phyloP scores from a whole-genome alignment of 1,140 invertebrate genomes.

The Pteromalus puparum region DNA sequence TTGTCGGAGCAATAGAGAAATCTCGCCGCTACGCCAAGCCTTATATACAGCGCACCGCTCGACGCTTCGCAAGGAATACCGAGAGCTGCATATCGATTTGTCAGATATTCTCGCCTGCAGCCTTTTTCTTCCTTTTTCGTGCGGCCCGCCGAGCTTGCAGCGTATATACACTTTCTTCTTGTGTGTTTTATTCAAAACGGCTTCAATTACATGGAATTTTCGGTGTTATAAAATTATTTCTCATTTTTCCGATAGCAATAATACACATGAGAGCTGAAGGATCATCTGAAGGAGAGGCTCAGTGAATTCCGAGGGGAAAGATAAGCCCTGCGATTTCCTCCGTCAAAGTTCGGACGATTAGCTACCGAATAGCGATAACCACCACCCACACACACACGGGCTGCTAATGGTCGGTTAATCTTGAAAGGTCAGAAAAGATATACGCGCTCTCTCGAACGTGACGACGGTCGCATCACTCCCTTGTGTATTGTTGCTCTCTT shows the following conservation, averaged over 20 bases:
- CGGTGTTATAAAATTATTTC: neutral
- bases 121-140: conserved; percentile 3
- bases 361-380: neutral
- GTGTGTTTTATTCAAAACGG: neutral
- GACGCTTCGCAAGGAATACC: neutral
- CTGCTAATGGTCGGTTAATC: conserved; percentile 4
- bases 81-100: conserved; percentile 25
- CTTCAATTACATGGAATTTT: neutral
- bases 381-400: neutral
- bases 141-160: no score
- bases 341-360: conserved; percentile 20
- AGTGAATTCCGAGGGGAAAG: neutral
- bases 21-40: neutral
- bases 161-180: neutral
- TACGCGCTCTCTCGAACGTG: neutral
- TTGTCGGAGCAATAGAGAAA: conserved; percentile 13
- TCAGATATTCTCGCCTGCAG: neutral
- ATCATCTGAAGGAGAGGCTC: neutral
- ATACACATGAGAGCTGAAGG: neutral
- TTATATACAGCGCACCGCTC: neutral
- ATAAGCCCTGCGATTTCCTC: neutral
- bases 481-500: neutral
- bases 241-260: neutral
- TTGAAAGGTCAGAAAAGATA: neutral
- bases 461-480: neutral